These are phyloP conservation scores for Melipona bicolor DNA, from an alignment of 2,888 invertebrate species.

Conservation along the genomic window DNA sequence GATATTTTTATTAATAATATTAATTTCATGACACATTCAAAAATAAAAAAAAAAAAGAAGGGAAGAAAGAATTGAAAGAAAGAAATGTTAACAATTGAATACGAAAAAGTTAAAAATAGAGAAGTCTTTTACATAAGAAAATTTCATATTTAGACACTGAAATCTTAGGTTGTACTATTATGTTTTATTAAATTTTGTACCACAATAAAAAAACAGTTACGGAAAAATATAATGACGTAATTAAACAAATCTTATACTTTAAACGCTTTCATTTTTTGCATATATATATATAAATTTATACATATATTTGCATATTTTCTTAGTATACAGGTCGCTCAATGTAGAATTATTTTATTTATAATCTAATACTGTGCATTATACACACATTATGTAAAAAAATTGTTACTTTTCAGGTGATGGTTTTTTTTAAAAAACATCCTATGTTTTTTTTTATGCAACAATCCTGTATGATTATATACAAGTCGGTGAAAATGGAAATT, in stretches of 20 bases:
- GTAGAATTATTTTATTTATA: conserved; percentile 26
- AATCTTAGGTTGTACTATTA: conserved; percentile 60
- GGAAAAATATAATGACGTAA: conserved; percentile 50
- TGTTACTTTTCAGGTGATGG: conserved; percentile 30
- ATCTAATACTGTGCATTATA: conserved; percentile 49
- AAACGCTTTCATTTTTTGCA: conserved; percentile 14
- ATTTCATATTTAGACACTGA: conserved; percentile 51
- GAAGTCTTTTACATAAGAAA: neutral
- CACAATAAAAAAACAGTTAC: conserved; percentile 43
- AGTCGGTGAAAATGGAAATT: conserved; percentile 40
- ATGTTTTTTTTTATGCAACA: conserved; percentile 20
- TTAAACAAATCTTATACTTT: conserved; percentile 38
- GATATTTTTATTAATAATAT: neutral
- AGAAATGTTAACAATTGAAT: neutral
- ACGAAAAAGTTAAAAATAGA: neutral
- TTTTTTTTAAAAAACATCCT: conserved; percentile 27
- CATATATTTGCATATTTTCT: conserved; percentile 37
- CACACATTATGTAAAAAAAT: conserved; percentile 50
- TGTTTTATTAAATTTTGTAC: conserved; percentile 35
- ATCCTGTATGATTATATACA: conserved; percentile 54
- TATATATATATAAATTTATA: conserved; percentile 19
- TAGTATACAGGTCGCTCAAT: conserved; percentile 5
- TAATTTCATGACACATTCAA: conserved; percentile 1
- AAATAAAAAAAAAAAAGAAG: neutral
- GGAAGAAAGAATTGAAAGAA: neutral